Conservation (phyloP, 2,113 vertebrate genomes). For the Notechis scutatus region DNA sequence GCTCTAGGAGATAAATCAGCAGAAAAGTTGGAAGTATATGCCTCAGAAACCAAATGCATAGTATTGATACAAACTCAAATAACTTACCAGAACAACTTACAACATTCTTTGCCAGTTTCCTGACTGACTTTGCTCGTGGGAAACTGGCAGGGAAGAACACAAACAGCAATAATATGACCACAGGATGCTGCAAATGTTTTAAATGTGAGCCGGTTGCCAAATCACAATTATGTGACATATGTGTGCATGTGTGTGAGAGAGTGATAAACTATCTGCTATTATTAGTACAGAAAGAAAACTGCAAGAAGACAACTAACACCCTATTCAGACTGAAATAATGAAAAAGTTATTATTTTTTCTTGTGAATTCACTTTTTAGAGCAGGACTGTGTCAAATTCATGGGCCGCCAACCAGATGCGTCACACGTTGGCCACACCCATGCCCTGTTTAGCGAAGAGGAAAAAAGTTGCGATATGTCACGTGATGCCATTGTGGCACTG, state of each 20-base stretch:
- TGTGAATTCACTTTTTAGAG: background rate
- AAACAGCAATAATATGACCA: background rate
- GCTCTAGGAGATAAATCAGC: background rate
- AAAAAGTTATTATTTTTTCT: background rate
- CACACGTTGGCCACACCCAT: too few relatives aligned
- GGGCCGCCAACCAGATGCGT: too few relatives aligned
- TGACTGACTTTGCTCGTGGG: background rate
- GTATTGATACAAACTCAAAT: background rate
- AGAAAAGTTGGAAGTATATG: background rate
- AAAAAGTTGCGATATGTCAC: too few relatives aligned
- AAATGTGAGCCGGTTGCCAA: background rate
- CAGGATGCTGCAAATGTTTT: background rate
- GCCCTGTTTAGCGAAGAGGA: too few relatives aligned
- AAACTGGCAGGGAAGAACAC: background rate
- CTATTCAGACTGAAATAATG: background rate
- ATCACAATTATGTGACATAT: background rate
- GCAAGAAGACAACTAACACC: background rate
- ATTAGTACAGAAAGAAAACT: background rate
- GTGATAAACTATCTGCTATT: background rate
- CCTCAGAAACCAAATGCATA: background rate
- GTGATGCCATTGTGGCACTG: too few relatives aligned
- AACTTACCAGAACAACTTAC: background rate
- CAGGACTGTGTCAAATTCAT: too few relatives aligned
- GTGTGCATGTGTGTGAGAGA: background rate
- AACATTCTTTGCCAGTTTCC: background rate